These are phyloP conservation scores for Limanda limanda DNA, from an alignment of 2,113 vertebrate genomes.

Conservation along the genomic window DNA sequence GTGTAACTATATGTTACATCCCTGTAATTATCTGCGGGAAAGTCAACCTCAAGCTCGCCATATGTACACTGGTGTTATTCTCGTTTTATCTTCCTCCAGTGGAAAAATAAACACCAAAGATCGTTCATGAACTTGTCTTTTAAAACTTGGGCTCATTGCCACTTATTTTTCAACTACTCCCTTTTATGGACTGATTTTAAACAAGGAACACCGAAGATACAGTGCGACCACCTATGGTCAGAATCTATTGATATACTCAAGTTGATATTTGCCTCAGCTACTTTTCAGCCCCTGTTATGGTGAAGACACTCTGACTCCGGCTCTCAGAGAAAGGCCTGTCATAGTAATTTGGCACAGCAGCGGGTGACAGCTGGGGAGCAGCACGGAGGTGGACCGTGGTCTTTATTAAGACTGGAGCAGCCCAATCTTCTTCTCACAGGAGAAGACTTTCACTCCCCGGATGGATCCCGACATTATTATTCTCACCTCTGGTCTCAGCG, in stretches of 20 bases:
- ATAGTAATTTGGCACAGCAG: conserved; percentile 53
- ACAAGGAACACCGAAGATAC: not conserved
- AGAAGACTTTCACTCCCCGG: conserved; percentile 11
- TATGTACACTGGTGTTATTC: conserved; percentile 8
- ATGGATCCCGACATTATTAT: conserved; percentile 43
- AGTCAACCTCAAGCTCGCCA: conserved; percentile 10
- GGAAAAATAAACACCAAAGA: conserved; percentile 15
- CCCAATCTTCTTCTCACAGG: conserved; percentile 27
- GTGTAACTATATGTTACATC: conserved; percentile 9
- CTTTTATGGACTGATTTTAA: not conserved
- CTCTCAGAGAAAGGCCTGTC: conserved; percentile 21
- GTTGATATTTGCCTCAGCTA: conserved; percentile 30
- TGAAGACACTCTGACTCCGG: conserved; percentile 21
- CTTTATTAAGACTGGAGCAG: conserved; percentile 34
- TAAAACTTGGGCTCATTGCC: not conserved
- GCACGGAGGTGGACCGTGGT: conserved; percentile 25
- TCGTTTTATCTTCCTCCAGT: not conserved
- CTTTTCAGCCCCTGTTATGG: conserved; percentile 15
- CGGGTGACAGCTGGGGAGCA: conserved; percentile 48
- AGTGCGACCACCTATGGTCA: conserved; percentile 30
- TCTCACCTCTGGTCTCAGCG: conserved; percentile 24
- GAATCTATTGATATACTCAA: conserved; percentile 32
- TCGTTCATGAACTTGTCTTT: conserved; percentile 6
- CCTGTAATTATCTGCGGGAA: conserved; percentile 7
- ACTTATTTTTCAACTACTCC: not conserved